Conservation (phyloP, 2,797 vertebrate species). For the Rhinatrema bivittatum region DNA sequence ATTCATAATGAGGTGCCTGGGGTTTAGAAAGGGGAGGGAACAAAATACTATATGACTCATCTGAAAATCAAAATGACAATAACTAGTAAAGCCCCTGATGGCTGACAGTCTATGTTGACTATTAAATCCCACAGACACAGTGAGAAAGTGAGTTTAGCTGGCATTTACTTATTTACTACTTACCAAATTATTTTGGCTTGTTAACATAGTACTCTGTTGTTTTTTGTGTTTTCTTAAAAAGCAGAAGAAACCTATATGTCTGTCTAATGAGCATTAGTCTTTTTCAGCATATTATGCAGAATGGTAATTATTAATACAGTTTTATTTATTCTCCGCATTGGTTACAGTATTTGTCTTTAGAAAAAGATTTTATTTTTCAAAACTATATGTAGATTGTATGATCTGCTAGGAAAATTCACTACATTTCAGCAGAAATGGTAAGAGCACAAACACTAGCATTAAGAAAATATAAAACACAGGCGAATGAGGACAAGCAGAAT, state of each 20-base stretch:
- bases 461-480: no score
- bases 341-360: no score
- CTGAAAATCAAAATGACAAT: conserved; percentile 53
- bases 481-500: no score
- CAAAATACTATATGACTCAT: conserved; percentile 56
- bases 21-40: no score
- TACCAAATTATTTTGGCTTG: conserved; percentile 13
- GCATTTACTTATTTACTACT: conserved; percentile 18
- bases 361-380: no score
- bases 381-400: no score
- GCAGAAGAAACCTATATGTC: neutral
- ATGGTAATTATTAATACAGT: neutral
- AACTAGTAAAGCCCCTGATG: conserved; percentile 42
- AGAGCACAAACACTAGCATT: no score
- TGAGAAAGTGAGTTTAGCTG: conserved; percentile 16
- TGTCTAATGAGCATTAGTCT: neutral
- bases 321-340: no score
- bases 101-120: conserved; percentile 34
- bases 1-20: conserved; percentile 60
- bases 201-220: conserved; percentile 11
- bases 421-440: no score
- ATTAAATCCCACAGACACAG: conserved; percentile 24
- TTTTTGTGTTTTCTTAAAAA: neutral
- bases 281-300: neutral
- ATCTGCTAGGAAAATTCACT: no score